A percentile compares a stretch with the other conserved stretches of the same genome.
phyloP scores from a whole-genome alignment of 2,797 vertebrate genomes.

The Channa striata region DNA sequence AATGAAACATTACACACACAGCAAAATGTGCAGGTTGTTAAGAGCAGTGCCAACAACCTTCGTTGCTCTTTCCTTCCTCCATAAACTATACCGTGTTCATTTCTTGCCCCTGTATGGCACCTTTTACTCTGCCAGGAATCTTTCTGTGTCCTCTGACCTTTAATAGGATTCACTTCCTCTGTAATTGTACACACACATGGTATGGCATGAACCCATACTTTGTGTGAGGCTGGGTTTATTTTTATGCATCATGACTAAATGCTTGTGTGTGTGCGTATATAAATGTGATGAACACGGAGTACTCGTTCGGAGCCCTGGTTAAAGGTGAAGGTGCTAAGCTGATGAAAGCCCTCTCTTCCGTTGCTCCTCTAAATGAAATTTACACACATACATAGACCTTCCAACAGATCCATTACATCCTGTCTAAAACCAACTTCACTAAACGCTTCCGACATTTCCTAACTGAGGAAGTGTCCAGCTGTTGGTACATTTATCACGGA shows the following conservation, averaged over 20 bases:
- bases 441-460: conserved; percentile 70
- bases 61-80: conserved; percentile 16
- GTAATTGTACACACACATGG: conserved; percentile 77
- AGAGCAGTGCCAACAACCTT: conserved; percentile 23
- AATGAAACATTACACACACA: conserved; percentile 17
- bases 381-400: conserved; percentile 43
- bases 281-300: conserved; percentile 57
- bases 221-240: conserved; percentile 65
- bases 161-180: conserved; percentile 68
- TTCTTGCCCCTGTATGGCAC: conserved; percentile 13
- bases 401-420: conserved; percentile 67
- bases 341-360: conserved; percentile 70
- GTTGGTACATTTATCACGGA: conserved; percentile 69
- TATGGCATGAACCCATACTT: conserved; percentile 69
- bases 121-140: conserved; percentile 59
- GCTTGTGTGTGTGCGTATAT: conserved; percentile 49
- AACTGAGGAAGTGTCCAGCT: conserved; percentile 71
- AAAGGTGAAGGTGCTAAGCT: conserved; percentile 76
- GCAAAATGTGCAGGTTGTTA: conserved; percentile 37
- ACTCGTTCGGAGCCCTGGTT: conserved; percentile 43
- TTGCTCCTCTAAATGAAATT: conserved; percentile 55
- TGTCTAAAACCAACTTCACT: conserved; percentile 59
- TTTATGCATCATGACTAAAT: conserved; percentile 54
- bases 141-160: conserved; percentile 73
- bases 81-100: conserved; percentile 46